Base-by-base conservation (phyloP, 2,888 invertebrate species). In the Xestia c-nigrum region DNA sequence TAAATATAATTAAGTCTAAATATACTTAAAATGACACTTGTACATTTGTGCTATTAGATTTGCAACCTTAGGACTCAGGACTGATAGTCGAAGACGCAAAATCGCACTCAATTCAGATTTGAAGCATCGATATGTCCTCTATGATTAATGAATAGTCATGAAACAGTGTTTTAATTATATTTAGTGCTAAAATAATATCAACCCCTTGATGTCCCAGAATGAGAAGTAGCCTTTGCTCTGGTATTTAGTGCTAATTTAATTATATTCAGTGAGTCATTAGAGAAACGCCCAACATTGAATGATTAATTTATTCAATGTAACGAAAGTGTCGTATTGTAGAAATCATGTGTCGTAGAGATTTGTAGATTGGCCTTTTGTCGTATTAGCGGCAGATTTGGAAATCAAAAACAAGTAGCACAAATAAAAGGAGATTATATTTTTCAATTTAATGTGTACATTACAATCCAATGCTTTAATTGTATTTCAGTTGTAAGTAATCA, bases 341-440 rank as follows among this genome's bases (percentile, higher is more conserved):
- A 83, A 83, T 46, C 57, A 52, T 64, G 19, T 80, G 83, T 78
- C 67, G 38, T 83, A 47, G 46, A 52, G 57, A 71, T 83, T 71
- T 46, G 50, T 19, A 19, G 21, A 9, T 52, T 65, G 31, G 1
- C 46, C 40, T n/a, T 43, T 63, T 61, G 70, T 66, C 61, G 59
- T 77, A 46, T 50, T 40, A 14, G 0, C 12, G 55, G 47, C 77
- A 59, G 43, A 67, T 46, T 46, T 70, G 38, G 52, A 52, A 59
- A 40, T 74, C n/a, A 65, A 76, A 57, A 47, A 67, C 21, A 83
- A 46, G 24, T 38, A 76, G 55, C 40, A 82, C 31, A 83, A 68
- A 57, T 63, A 10, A 63, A 47, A 31, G 31, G 63, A 50, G 55
- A 75, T 81, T 81, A 75, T 64, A 52, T 76, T 76, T 81, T 47